Evolutionary conservation across 2,797 vertebrate genomes (phyloP), one percentile per base, ranked within the genome.

Genomic region (Coccyzus lansbergi): DNA sequence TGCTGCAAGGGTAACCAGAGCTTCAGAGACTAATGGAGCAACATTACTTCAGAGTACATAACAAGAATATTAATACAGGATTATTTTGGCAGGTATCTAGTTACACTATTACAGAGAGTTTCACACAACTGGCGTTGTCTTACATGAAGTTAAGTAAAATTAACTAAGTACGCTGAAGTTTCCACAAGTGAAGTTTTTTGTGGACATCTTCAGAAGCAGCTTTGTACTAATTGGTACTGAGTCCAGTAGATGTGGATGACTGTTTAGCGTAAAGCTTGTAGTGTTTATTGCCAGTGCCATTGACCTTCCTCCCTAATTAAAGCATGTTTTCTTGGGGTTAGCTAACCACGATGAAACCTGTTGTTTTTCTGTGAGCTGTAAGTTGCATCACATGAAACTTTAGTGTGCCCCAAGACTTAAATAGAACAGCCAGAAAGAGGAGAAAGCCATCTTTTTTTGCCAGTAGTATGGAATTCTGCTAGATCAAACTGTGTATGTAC

Each of bases 381-480:
- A 42, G 49, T 33, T 31, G 34, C 13, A 2, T 33, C 8, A 4
- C 29, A 4, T 59, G 60, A 46, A 51, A 70, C 64, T n/a, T 40
- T 22, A 62, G 28, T 29, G 60, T n/a, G n/a, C 8, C 11, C 15
- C 12, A 13, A 69, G 36, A 74, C 15, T 53, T 58, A 5, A 1
- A 46, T 69, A 58, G 26, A 80, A 48, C 48, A 36, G 5, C 42
- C 51, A 42, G 44, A 59, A 72, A 52, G 53, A 71, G 33, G 17
- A 79, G 34, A 0, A 0, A 2, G 1, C 31, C 3, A 2, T 56
- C 49, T 58, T 38, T 4, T 51, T 51, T 76, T 80, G 33, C 29
- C 58, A 34, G 7, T 29, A 31, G 25, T 1, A 1, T 44, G 71
- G 58, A 83, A 21, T 9, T 68, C 15, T 63, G 46, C 55, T 36